These are phyloP conservation scores for Hymenochirus boettgeri DNA, from an alignment of 2,113 vertebrate species.

Conservation along the genomic window DNA sequence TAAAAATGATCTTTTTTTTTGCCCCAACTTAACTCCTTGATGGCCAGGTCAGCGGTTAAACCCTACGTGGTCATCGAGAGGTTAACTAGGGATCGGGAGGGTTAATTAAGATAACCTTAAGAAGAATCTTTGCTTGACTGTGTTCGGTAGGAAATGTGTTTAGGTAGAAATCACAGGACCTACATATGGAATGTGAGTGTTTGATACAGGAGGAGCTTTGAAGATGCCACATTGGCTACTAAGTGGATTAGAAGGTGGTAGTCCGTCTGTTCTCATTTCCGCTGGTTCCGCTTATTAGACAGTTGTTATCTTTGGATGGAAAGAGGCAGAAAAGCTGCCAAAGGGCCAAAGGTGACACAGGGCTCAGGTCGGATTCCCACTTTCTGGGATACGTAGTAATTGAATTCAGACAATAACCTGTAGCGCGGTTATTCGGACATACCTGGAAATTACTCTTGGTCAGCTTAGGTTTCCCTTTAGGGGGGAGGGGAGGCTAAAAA, in stretches of 20 bases:
- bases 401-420: conserved; percentile 8
- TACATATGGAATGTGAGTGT: too few relatives aligned
- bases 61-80: too few relatives aligned
- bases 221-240: background rate
- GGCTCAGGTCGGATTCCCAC: background rate
- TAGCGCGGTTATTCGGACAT: background rate
- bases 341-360: background rate
- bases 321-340: background rate
- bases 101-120: too few relatives aligned
- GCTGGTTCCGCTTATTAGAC: conserved; percentile 30
- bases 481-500: background rate
- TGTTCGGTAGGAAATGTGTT: too few relatives aligned
- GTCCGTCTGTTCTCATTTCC: conserved; percentile 16
- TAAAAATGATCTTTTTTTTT: too few relatives aligned
- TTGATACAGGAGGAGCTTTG: too few relatives aligned
- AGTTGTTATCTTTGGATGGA: conserved; percentile 25
- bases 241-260: conserved; percentile 32
- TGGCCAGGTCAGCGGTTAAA: too few relatives aligned
- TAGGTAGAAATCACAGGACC: too few relatives aligned
- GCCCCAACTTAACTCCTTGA: too few relatives aligned
- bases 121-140: too few relatives aligned
- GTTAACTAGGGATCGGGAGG: too few relatives aligned
- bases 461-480: conserved; percentile 8
- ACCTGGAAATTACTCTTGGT: conserved; percentile 26
- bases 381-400: conserved; percentile 17